These are phyloP conservation scores for Corapipo altera DNA, from an alignment of 2,113 vertebrate species.

Conservation along the genomic window DNA sequence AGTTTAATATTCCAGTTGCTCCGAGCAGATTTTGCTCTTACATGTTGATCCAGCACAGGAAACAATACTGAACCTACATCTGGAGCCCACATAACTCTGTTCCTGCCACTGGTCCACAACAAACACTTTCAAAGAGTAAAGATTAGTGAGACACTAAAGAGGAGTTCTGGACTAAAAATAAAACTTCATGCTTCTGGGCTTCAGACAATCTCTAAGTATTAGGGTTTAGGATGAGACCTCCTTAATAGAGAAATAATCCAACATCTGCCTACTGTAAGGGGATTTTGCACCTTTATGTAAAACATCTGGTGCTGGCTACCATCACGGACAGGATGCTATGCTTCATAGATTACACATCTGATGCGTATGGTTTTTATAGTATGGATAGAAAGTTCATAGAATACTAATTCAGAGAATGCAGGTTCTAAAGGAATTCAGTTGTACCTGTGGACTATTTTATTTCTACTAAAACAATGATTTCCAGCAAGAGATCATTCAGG, in stretches of 20 bases:
- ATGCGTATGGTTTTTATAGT: neutral
- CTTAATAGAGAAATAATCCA: constrained; percentile 19
- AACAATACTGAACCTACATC: constrained; percentile 1
- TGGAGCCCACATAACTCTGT: constrained; percentile 9
- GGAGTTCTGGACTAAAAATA: neutral
- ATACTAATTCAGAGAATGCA: neutral
- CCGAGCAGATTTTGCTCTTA: neutral
- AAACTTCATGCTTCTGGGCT: neutral
- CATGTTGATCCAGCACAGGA: neutral
- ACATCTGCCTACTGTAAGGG: constrained; percentile 21
- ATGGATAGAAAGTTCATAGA: neutral
- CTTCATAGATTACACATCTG: neutral
- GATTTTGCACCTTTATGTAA: constrained; percentile 26
- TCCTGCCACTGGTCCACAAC: neutral
- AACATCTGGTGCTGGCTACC: constrained; percentile 36
- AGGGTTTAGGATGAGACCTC: neutral
- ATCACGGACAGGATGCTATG: neutral
- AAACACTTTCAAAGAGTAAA: constrained; percentile 9
- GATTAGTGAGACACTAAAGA: neutral
- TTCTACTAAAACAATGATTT: neutral
- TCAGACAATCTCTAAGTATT: neutral
- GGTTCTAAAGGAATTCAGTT: neutral
- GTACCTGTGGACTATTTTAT: neutral
- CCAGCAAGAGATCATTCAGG: neutral
- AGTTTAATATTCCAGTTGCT: constrained; percentile 3